Evolutionary conservation across 2,888 invertebrate species (phyloP).

Genomic region (Drosophila siamana): DNA sequence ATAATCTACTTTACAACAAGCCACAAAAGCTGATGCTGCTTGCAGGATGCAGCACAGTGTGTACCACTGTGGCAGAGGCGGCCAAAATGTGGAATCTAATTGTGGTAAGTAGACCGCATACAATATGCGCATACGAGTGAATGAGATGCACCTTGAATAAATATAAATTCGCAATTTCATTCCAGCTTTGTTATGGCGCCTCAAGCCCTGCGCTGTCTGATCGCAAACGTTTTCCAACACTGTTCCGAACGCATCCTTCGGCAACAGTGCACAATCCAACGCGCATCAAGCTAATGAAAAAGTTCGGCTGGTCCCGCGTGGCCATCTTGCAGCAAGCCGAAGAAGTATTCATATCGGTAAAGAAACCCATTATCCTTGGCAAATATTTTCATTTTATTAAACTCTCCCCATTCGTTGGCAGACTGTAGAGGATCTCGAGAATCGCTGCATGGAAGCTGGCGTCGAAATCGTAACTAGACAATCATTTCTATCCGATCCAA

Average conservation of each 20-base stretch:
- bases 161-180: conserved; percentile 4
- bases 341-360: conserved; percentile 97
- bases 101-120: conserved; percentile 90
- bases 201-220: conserved; percentile 99
- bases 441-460: conserved; percentile 94
- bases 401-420: conserved; percentile 85
- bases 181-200: conserved; percentile 98
- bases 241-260: conserved; percentile 99
- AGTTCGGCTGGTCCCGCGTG: conserved; percentile 98
- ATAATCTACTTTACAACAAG: conserved; percentile 97
- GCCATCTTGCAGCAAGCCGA: conserved; percentile 99
- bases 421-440: conserved; percentile 99
- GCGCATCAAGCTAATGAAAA: conserved; percentile 97
- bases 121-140: background rate
- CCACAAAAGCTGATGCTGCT: conserved; percentile 97
- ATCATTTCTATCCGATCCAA: conserved; percentile 98
- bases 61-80: conserved; percentile 99
- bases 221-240: conserved; percentile 97
- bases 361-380: conserved; percentile 58
- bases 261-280: conserved; percentile 99
- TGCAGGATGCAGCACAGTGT: conserved; percentile 99
- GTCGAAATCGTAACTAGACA: conserved; percentile 98
- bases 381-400: background rate
- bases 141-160: too few relatives aligned
- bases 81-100: conserved; percentile 99